These are phyloP conservation scores for Megastigmus dorsalis DNA, from an alignment of 2,888 invertebrate species.

Conservation along the genomic window DNA sequence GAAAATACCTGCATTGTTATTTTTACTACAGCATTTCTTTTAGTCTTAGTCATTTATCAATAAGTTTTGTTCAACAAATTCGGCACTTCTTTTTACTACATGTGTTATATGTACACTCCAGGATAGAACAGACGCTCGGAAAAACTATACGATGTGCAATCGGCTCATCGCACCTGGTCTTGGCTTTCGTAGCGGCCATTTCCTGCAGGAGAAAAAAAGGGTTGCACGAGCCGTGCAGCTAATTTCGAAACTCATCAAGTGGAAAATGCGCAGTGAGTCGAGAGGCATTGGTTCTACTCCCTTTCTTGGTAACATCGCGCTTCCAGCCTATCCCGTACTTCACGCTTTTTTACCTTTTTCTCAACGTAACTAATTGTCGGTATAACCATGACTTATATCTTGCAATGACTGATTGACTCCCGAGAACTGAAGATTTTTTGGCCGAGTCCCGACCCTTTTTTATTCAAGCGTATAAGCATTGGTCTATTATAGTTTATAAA, in stretches of 20 bases:
- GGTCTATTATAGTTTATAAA: too few species aligned
- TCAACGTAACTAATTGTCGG: too few species aligned
- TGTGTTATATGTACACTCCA: too few species aligned
- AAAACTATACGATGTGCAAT: slow-evolving; percentile 59
- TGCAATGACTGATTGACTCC: slow-evolving; percentile 48
- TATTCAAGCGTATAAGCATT: too few species aligned
- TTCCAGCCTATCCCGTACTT: too few species aligned
- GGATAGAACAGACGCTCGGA: slow-evolving; percentile 63
- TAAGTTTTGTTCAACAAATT: too few species aligned
- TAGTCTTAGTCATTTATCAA: too few species aligned
- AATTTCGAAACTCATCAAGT: slow-evolving; percentile 55
- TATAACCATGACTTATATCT: slow-evolving; percentile 34
- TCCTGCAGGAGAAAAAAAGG: slow-evolving; percentile 58
- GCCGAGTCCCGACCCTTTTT: not conserved
- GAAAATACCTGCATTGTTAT: too few species aligned
- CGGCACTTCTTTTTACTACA: too few species aligned
- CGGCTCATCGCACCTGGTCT: slow-evolving; percentile 63
- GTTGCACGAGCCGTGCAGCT: slow-evolving; percentile 57
- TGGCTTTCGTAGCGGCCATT: slow-evolving; percentile 59
- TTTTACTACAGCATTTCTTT: too few species aligned
- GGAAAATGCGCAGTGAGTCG: slow-evolving; percentile 56
- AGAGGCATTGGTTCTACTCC: too few species aligned
- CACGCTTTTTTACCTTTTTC: slow-evolving; percentile 34
- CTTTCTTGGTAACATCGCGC: too few species aligned
- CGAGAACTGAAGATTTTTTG: not conserved